Conservation (phyloP, 2,888 invertebrate species). For the Acrocyrtus sp. region DNA sequence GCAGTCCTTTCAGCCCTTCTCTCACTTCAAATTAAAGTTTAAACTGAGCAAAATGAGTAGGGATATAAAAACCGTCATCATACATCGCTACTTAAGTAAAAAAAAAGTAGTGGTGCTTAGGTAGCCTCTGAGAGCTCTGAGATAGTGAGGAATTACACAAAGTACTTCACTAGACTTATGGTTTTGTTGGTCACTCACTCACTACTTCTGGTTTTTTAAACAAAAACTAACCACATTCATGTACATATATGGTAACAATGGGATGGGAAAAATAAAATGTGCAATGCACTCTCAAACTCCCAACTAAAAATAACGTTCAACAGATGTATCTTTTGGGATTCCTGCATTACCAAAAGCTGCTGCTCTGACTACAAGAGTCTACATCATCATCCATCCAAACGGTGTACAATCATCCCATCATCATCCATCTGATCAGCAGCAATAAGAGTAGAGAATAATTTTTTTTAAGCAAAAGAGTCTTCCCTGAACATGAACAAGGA, state of each 20-base stretch:
- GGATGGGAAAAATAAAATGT: conserved; percentile 40
- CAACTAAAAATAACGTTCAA: neutral
- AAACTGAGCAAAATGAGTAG: no score
- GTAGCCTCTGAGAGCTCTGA: neutral
- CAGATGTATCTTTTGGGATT: no score
- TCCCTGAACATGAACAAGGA: no score
- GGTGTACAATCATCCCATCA: neutral
- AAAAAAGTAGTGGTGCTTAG: neutral
- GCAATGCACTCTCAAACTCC: conserved; percentile 24
- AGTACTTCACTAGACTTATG: neutral
- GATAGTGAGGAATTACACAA: neutral
- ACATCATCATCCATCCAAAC: neutral
- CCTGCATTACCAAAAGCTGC: no score
- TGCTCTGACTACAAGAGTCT: neutral
- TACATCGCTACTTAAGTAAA: neutral
- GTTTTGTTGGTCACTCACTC: neutral
- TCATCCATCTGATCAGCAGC: neutral
- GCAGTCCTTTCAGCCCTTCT: no score
- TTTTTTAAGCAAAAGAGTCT: neutral
- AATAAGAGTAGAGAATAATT: neutral
- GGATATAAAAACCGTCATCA: no score
- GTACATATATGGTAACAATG: conserved; percentile 53
- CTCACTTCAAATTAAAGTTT: no score
- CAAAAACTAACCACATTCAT: conserved; percentile 9
- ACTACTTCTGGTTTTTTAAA: conserved; percentile 1